Evolutionary conservation across 2,797 vertebrate species (phyloP).

Genomic region (Benthosema pterotum): DNA sequence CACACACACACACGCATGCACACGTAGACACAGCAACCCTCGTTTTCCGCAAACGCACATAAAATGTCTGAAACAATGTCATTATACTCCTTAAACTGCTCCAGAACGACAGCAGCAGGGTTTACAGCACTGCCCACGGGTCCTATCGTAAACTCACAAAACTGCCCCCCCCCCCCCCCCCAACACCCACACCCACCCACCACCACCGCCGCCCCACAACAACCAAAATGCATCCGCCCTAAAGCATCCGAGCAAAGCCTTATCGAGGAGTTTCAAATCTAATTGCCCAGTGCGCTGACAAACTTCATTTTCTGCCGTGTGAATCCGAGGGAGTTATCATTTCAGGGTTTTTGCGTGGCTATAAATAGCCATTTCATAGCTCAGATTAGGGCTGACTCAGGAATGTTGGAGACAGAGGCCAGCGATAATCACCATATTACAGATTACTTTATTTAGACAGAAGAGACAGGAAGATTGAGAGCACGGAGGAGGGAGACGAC

Average conservation of each 20-base stretch:
- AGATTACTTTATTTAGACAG: no score
- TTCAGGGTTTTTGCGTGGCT: no score
- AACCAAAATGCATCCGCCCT: constrained; percentile 3
- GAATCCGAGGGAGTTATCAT: no score
- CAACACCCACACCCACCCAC: not conserved
- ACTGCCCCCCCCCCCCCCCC: no score
- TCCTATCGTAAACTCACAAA: not conserved
- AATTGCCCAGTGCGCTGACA: not conserved
- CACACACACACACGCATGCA: not conserved
- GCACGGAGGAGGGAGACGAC: no score
- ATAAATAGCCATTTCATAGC: no score
- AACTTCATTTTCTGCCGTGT: constrained; percentile 9
- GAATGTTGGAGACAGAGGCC: no score
- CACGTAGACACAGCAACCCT: not conserved
- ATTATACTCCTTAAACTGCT: constrained; percentile 24
- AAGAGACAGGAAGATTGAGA: no score
- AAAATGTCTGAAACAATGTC: constrained; percentile 31
- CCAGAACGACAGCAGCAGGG: constrained; percentile 8
- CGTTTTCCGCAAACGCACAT: no score
- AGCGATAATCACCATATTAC: no score
- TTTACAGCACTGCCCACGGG: not conserved
- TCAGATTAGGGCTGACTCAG: no score
- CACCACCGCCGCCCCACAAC: no score
- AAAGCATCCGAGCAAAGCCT: not conserved
- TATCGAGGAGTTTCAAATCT: constrained; percentile 8